Base-by-base conservation (phyloP, 2,113 vertebrate genomes). In the Notothenia coriiceps region DNA sequence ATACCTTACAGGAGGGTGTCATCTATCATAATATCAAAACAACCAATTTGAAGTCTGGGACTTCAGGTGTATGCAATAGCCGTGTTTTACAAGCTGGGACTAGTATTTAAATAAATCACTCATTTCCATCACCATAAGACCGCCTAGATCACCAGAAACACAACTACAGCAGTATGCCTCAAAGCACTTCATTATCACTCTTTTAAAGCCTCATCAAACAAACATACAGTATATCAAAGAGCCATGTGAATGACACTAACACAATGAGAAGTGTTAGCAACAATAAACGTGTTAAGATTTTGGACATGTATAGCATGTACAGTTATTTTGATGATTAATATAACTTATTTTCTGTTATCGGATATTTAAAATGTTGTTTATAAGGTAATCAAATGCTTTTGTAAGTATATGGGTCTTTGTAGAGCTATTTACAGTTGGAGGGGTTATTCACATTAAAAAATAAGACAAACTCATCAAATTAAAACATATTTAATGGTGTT, bases 1-100 rank as follows among this genome's bases (percentile, higher is more conserved):
- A 76, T 49, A 77, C 83, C 72, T 80, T 46, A 64, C 49, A 74
- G 64, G 25, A 82, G 68, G 57, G 29, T 81, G 70, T 55, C 71
- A 70, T 50, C 60, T 49, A 72, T 62, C 17, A 70, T 83, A 72
- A 73, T 63, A 73, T 51, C 72, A 51, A 67, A 25, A 44, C 60
- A 59, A 54, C 66, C 6, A 68, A 65, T 62, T n/a, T n/a, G n/a
- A n/a, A n/a, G n/a, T n/a, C n/a, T 33, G 43, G 40, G 29, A 20
- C n/a, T 52, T 66, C 6, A 68, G 43, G 29, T 67, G 20, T 12
- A 46, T 78, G 11, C 0, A 0, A 47, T 6, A 20, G 11, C 6
- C 2, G 5, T 43, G 5, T 56, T 33, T 15, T 52, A 61, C 10
- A 29, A 18, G 25, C 79, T 82, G 52, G 75, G 40, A 52, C 40